Evolutionary conservation across 2,797 vertebrate genomes (phyloP).

Genomic region (Propithecus deckenii): DNA sequence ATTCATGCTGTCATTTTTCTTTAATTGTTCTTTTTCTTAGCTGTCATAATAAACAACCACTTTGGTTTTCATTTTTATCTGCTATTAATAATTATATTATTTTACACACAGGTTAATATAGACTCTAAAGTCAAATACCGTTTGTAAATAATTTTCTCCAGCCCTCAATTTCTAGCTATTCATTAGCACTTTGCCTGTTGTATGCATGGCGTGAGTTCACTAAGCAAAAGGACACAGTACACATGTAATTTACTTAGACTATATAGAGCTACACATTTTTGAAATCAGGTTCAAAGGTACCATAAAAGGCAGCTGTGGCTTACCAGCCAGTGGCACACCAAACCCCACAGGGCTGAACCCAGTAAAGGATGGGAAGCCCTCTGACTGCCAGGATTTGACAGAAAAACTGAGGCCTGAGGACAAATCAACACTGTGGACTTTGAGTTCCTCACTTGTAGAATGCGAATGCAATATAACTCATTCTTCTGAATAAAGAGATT

Average conservation of each 20-base stretch:
- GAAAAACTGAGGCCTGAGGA: background rate
- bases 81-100: slow-evolving; percentile 47
- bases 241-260: background rate
- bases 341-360: background rate
- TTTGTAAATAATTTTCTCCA: slow-evolving; percentile 7
- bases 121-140: slow-evolving; percentile 58
- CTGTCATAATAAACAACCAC: slow-evolving; percentile 67
- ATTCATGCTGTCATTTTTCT: slow-evolving; percentile 56
- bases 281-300: background rate
- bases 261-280: background rate
- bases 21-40: slow-evolving; percentile 62
- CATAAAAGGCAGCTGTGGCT: background rate
- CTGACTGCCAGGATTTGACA: background rate
- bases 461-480: background rate
- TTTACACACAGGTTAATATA: slow-evolving; percentile 62
- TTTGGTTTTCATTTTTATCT: slow-evolving; percentile 50
- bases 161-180: background rate
- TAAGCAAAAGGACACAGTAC: background rate
- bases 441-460: background rate
- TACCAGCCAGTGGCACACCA: background rate
- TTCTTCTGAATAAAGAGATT: background rate
- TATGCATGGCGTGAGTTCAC: background rate
- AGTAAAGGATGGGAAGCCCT: background rate
- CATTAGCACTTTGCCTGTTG: background rate
- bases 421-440: background rate